phyloP scores from a whole-genome alignment of 1,140 invertebrate species.

The Argopecten irradians region DNA sequence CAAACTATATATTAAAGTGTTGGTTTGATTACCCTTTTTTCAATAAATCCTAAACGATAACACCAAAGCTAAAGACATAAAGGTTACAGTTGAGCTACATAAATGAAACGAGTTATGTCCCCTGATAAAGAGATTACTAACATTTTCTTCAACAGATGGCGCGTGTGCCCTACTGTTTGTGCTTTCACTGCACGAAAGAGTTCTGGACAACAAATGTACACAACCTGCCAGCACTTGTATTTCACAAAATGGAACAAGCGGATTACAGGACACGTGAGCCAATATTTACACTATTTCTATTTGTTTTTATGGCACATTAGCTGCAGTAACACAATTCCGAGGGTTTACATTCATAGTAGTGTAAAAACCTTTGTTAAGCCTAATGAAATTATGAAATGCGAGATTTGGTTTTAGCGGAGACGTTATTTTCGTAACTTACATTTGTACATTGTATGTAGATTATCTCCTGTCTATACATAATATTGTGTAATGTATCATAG shows the following conservation, averaged over 20 bases:
- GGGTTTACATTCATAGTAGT: not conserved
- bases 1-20: too few relatives aligned
- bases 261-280: not conserved
- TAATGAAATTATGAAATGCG: not conserved
- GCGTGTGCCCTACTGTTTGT: not conserved
- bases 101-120: too few relatives aligned
- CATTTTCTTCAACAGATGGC: not conserved
- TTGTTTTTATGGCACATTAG: constrained; percentile 11
- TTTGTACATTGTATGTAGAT: not conserved
- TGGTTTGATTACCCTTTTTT: too few relatives aligned
- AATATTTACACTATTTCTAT: not conserved
- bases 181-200: constrained; percentile 2
- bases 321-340: not conserved
- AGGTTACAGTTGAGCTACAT: too few relatives aligned
- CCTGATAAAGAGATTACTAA: not conserved
- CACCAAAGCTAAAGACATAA: too few relatives aligned
- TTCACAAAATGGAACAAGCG: not conserved
- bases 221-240: constrained; percentile 20
- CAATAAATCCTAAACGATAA: too few relatives aligned
- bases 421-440: too few relatives aligned
- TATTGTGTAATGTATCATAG: not conserved
- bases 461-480: too few relatives aligned
- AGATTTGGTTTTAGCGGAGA: not conserved
- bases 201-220: constrained; percentile 13
- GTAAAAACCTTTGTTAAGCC: not conserved